Conservation (phyloP, 2,888 invertebrate species). For the Nomada fucata region DNA sequence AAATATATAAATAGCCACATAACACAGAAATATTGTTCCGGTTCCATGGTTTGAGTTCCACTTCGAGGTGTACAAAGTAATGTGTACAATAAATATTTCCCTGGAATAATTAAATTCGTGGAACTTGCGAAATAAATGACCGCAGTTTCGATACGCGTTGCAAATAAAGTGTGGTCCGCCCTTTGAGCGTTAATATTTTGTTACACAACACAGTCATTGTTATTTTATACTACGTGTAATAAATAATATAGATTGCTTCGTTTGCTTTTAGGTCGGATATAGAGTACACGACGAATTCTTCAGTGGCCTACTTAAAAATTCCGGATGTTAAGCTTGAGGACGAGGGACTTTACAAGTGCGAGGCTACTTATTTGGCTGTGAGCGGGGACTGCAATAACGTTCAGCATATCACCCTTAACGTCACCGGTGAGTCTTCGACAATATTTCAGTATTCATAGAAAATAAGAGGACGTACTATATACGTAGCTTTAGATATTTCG, state of each 20-base stretch:
- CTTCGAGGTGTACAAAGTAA: too few species aligned
- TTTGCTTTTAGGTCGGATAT: slow-evolving; percentile 88
- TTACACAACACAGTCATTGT: neutral
- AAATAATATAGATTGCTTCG: neutral
- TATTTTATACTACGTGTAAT: neutral
- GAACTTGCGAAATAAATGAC: too few species aligned
- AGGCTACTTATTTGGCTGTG: slow-evolving; percentile 92
- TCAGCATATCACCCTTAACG: slow-evolving; percentile 91
- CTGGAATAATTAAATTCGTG: too few species aligned
- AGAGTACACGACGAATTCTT: slow-evolving; percentile 88
- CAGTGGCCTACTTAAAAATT: slow-evolving; percentile 89
- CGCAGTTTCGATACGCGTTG: too few species aligned
- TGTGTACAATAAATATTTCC: too few species aligned
- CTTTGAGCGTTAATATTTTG: neutral
- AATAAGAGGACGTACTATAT: neutral
- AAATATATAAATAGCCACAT: too few species aligned
- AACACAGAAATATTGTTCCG: too few species aligned
- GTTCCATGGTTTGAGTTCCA: too few species aligned
- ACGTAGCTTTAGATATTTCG: too few species aligned
- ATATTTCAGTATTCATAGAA: neutral
- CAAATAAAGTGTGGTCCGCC: too few species aligned
- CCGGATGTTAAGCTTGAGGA: slow-evolving; percentile 89
- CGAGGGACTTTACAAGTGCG: slow-evolving; percentile 93
- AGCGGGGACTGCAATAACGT: slow-evolving; percentile 91
- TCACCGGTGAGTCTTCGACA: slow-evolving; percentile 88